A percentile compares a stretch with the other conserved stretches of the same genome.
These are phyloP conservation scores for Drosophila leontia DNA, from an alignment of 1,140 invertebrate species.

Conservation along the genomic window DNA sequence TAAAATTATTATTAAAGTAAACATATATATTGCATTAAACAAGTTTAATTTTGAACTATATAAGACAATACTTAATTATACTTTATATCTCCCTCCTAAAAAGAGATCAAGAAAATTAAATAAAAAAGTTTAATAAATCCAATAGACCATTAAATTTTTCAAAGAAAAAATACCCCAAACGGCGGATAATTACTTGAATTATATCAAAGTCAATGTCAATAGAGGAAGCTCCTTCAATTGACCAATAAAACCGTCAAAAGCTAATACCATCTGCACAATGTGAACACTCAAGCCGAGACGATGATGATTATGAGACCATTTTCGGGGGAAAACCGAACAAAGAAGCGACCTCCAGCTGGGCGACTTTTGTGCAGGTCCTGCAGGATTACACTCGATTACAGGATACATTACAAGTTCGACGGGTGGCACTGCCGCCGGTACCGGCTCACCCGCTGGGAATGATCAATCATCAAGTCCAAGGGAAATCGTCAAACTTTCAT, in stretches of 20 bases:
- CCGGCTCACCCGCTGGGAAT: slow-evolving; percentile 75
- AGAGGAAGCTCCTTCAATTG: slow-evolving; percentile 37
- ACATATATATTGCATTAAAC: no score
- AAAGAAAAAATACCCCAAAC: slow-evolving; percentile 5
- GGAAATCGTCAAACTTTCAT: slow-evolving; percentile 70
- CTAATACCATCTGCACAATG: slow-evolving; percentile 54
- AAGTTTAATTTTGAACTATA: no score
- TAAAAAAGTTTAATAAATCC: not conserved
- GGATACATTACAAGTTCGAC: slow-evolving; percentile 77
- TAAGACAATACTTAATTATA: not conserved
- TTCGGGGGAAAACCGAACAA: slow-evolving; percentile 44
- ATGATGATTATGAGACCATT: slow-evolving; percentile 15
- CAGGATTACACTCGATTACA: slow-evolving; percentile 82
- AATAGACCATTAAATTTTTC: not conserved
- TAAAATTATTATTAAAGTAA: no score
- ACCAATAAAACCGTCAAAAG: slow-evolving; percentile 56
- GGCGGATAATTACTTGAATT: slow-evolving; percentile 25
- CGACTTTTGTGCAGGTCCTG: slow-evolving; percentile 67
- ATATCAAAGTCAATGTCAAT: slow-evolving; percentile 33
- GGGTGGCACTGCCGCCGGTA: slow-evolving; percentile 39
- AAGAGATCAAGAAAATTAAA: not conserved
- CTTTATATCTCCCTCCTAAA: not conserved
- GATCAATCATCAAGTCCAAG: slow-evolving; percentile 82
- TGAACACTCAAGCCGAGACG: slow-evolving; percentile 35
- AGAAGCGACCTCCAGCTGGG: slow-evolving; percentile 69